Conservation (phyloP, 2,888 invertebrate genomes). For the Desoria tigrina region DNA sequence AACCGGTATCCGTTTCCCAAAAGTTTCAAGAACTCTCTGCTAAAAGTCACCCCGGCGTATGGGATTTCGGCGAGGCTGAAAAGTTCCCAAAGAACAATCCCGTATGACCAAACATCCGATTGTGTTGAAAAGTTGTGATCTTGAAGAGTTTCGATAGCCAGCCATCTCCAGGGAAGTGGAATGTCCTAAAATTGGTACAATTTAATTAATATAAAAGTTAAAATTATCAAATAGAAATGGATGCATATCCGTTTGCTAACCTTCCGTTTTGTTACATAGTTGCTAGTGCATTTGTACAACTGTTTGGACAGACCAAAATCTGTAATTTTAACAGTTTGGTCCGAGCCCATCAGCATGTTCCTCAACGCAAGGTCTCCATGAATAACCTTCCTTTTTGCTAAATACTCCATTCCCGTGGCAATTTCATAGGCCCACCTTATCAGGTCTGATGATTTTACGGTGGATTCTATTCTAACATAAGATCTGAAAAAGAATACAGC, state of each 20-base stretch:
- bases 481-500: background rate
- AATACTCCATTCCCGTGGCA: conserved; percentile 37
- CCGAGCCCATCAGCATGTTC: conserved; percentile 33
- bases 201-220: too few species aligned
- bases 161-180: conserved; percentile 44
- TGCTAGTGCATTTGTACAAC: conserved; percentile 32
- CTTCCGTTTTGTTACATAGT: conserved; percentile 34
- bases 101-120: conserved; percentile 38
- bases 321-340: conserved; percentile 38
- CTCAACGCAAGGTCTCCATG: conserved; percentile 41
- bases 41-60: conserved; percentile 26
- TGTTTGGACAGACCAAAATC: conserved; percentile 43
- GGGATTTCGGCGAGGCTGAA: conserved; percentile 38
- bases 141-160: conserved; percentile 35
- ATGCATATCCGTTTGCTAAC: too few species aligned
- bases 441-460: conserved; percentile 42
- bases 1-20: conserved; percentile 36
- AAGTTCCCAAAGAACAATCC: conserved; percentile 36
- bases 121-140: conserved; percentile 33
- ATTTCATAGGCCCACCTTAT: conserved; percentile 43
- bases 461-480: conserved; percentile 35
- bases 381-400: conserved; percentile 33
- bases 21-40: conserved; percentile 32
- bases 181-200: conserved; percentile 21
- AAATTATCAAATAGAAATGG: too few species aligned